These are phyloP conservation scores for Timema cristinae DNA, from an alignment of 2,888 invertebrate species.

Conservation along the genomic window DNA sequence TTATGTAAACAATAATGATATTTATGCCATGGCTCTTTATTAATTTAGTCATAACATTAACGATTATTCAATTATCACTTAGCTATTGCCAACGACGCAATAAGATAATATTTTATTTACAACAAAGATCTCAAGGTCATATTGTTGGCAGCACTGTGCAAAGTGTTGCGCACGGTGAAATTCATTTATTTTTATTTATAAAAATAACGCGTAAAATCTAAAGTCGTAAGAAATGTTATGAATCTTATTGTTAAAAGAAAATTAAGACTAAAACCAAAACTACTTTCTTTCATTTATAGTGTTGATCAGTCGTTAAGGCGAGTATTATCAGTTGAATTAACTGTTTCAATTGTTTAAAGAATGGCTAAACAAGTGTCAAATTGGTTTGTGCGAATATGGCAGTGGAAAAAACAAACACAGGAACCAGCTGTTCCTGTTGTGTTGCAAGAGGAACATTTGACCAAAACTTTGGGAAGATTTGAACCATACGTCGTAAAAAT, in stretches of 20 bases:
- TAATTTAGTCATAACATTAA: too few relatives aligned
- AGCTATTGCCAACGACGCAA: too few relatives aligned
- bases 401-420: conserved; percentile 19
- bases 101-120: too few relatives aligned
- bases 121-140: conserved; percentile 15
- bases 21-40: too few relatives aligned
- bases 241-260: too few relatives aligned
- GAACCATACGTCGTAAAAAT: conserved; percentile 35
- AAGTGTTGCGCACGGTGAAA: conserved; percentile 14
- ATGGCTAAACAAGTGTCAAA: conserved; percentile 25
- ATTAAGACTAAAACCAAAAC: too few relatives aligned
- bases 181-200: conserved; percentile 18
- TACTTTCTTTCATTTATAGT: too few relatives aligned
- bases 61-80: too few relatives aligned
- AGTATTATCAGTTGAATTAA: too few relatives aligned
- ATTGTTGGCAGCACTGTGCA: conserved; percentile 7
- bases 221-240: neutral
- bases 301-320: too few relatives aligned
- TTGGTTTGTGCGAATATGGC: conserved; percentile 25
- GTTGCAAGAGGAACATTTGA: conserved; percentile 24
- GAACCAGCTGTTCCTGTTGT: conserved; percentile 21
- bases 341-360: too few relatives aligned
- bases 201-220: conserved; percentile 28
- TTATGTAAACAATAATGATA: too few relatives aligned
- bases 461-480: conserved; percentile 27